phyloP scores from a whole-genome alignment of 2,113 vertebrate species.

The Percina caprodes region DNA sequence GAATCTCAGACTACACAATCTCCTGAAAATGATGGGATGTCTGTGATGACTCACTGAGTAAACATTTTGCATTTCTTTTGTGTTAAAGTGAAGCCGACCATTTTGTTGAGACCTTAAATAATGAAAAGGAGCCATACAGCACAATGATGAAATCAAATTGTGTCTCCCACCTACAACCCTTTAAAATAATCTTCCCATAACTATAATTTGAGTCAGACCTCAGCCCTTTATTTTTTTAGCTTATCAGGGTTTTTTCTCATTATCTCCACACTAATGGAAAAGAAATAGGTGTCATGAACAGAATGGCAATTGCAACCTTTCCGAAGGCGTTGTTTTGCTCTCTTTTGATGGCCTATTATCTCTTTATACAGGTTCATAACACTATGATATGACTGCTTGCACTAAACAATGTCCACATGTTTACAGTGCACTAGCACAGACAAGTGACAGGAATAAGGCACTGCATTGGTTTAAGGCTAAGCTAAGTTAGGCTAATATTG shows the following conservation, averaged over 20 bases:
- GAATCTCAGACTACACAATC: neutral
- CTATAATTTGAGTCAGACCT: neutral
- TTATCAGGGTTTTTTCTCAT: neutral
- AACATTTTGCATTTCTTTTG: constrained; percentile 23
- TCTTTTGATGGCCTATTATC: neutral
- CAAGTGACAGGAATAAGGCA: constrained; percentile 60
- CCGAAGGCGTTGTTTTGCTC: constrained; percentile 11
- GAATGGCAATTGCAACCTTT: constrained; percentile 16
- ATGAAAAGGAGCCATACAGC: constrained; percentile 8
- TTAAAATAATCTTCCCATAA: neutral
- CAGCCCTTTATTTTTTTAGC: neutral
- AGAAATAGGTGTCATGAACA: constrained; percentile 33
- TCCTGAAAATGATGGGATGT: constrained; percentile 25
- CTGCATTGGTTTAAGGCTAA: constrained; percentile 30
- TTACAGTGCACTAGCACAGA: constrained; percentile 66
- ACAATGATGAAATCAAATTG: constrained; percentile 12
- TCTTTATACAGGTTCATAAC: constrained; percentile 27
- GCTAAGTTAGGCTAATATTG: neutral
- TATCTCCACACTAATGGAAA: neutral
- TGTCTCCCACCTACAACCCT: neutral
- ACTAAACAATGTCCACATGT: neutral
- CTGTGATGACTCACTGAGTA: constrained; percentile 43
- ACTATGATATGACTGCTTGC: constrained; percentile 4
- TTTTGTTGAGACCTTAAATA: constrained; percentile 26
- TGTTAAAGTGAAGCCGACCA: constrained; percentile 18